phyloP scores from a whole-genome alignment of 2,797 vertebrate genomes.

The Pangasius larnaudii region DNA sequence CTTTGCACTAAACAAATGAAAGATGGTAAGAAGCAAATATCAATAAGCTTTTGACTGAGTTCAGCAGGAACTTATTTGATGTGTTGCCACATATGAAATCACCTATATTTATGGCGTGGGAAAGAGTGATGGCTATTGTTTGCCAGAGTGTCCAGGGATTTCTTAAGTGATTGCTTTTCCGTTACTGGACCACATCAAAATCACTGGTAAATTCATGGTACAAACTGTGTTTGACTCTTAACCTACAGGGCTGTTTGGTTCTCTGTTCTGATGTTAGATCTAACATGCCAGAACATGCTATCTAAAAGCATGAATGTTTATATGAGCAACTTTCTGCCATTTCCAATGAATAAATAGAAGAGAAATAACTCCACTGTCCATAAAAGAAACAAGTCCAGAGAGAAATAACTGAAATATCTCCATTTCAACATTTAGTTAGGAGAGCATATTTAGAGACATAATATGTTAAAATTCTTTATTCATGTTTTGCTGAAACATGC shows the following conservation, averaged over 20 bases:
- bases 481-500: background rate
- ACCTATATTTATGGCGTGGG: constrained; percentile 27
- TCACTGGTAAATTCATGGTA: background rate
- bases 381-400: background rate
- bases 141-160: background rate
- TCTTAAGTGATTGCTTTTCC: background rate
- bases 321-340: background rate
- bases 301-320: background rate
- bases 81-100: background rate
- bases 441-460: background rate
- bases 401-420: background rate
- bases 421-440: background rate
- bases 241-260: background rate
- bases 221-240: background rate
- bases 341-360: background rate
- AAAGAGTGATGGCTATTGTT: constrained; percentile 1
- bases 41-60: background rate
- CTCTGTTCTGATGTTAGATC: background rate
- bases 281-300: background rate
- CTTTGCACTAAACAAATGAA: background rate
- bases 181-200: background rate
- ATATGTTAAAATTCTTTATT: background rate
- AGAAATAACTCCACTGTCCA: background rate
- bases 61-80: background rate
- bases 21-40: background rate